These are phyloP conservation scores for Poecilobothrus nobilitatus DNA, from an alignment of 2,888 invertebrate genomes.

Conservation along the genomic window DNA sequence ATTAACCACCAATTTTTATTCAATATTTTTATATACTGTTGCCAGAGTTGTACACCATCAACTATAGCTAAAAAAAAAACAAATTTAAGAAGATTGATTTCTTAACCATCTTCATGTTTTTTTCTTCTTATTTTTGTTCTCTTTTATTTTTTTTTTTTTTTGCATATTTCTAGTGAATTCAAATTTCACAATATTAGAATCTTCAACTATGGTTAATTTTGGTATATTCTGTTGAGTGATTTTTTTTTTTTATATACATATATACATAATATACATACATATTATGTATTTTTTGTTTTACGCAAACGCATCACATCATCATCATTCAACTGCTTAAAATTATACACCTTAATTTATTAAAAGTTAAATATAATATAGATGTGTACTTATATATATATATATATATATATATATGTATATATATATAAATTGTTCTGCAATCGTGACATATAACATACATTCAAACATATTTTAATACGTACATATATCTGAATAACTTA, in stretches of 20 bases:
- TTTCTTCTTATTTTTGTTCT: not conserved
- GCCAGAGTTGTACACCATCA: too few relatives aligned
- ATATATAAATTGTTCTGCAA: not conserved
- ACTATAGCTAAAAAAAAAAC: too few relatives aligned
- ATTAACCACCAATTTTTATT: too few relatives aligned
- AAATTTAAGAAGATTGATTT: not conserved
- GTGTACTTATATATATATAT: not conserved
- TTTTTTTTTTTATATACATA: too few relatives aligned
- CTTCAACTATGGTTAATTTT: too few relatives aligned
- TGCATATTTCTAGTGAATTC: not conserved
- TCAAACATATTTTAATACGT: not conserved
- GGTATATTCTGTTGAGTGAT: not conserved
- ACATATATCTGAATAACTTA: too few relatives aligned
- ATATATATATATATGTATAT: not conserved
- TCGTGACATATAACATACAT: not conserved
- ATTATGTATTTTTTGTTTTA: not conserved
- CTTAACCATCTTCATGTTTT: not conserved
- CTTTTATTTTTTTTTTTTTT: too few relatives aligned
- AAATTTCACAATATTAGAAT: not conserved
- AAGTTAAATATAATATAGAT: not conserved
- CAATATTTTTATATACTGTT: too few relatives aligned
- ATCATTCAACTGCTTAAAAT: not conserved
- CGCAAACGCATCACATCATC: conserved; percentile 6
- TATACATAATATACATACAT: too few relatives aligned
- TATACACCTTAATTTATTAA: not conserved